These are phyloP conservation scores for Cyphomyrus discorhynchus DNA, from an alignment of 2,113 vertebrate species.

Conservation along the genomic window DNA sequence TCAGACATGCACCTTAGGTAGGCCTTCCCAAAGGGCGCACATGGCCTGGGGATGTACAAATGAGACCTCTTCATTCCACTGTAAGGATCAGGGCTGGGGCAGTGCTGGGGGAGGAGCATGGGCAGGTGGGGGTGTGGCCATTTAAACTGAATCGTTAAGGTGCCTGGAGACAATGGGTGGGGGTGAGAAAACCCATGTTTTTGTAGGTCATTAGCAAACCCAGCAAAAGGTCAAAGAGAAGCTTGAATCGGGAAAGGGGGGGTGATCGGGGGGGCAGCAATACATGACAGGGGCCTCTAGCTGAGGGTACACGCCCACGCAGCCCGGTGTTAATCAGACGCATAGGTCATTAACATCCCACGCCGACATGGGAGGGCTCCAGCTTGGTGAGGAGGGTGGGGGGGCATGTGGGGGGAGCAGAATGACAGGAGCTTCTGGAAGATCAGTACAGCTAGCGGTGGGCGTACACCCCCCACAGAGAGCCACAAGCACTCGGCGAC, in stretches of 20 bases:
- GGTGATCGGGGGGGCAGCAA: constrained; percentile 14
- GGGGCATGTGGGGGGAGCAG: background rate
- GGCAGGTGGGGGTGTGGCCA: constrained; percentile 28
- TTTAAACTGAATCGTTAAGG: constrained; percentile 86
- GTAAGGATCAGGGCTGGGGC: background rate
- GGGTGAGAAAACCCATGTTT: constrained; percentile 81
- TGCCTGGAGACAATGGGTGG: constrained; percentile 77
- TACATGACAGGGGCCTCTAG: background rate
- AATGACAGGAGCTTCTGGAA: background rate
- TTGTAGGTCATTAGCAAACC: constrained; percentile 73
- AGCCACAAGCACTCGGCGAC: background rate
- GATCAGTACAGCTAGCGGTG: background rate
- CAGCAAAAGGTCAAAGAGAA: constrained; percentile 64
- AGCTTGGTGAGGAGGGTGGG: background rate
- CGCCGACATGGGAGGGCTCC: background rate
- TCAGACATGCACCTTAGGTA: background rate
- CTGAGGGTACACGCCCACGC: background rate
- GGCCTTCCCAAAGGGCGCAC: background rate
- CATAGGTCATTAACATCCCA: constrained; percentile 9
- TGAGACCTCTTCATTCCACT: background rate
- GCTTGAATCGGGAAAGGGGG: background rate
- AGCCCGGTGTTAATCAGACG: constrained; percentile 15
- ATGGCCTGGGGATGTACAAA: background rate
- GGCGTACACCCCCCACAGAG: background rate
- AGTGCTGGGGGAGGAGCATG: background rate